These are phyloP conservation scores for Oreocharis arfaki DNA, from an alignment of 2,113 vertebrate species.

Conservation along the genomic window DNA sequence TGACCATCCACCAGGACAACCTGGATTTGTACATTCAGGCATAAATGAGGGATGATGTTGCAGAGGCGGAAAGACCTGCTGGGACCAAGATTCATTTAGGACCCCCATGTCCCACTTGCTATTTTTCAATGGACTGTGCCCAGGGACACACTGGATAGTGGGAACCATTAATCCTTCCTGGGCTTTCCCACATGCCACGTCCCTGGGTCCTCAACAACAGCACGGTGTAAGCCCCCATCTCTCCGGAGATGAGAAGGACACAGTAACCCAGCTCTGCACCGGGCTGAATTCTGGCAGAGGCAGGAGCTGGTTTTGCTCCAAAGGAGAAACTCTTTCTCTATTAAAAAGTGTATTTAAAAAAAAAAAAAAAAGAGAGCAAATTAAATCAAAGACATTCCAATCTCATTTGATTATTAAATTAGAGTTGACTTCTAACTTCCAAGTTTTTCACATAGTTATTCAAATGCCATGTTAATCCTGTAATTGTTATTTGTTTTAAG, in stretches of 20 bases:
- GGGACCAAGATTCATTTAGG: neutral
- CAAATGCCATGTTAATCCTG: neutral
- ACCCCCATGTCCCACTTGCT: neutral
- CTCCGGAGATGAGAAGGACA: neutral
- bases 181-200: neutral
- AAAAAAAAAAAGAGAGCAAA: neutral
- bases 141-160: rapidly evolving
- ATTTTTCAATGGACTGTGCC: neutral
- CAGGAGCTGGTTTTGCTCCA: neutral
- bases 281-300: neutral
- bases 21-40: neutral
- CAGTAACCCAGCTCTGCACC: neutral
- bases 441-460: neutral
- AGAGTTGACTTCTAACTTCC: neutral
- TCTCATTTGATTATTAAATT: neutral
- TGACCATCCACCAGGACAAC: neutral
- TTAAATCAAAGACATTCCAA: neutral
- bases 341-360: neutral
- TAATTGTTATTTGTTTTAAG: neutral
- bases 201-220: neutral
- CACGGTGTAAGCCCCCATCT: neutral
- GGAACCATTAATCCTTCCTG: neutral
- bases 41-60: neutral
- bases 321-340: neutral
- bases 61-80: neutral